Base-by-base conservation (phyloP, 2,797 vertebrate species). In the Sparus aurata region DNA sequence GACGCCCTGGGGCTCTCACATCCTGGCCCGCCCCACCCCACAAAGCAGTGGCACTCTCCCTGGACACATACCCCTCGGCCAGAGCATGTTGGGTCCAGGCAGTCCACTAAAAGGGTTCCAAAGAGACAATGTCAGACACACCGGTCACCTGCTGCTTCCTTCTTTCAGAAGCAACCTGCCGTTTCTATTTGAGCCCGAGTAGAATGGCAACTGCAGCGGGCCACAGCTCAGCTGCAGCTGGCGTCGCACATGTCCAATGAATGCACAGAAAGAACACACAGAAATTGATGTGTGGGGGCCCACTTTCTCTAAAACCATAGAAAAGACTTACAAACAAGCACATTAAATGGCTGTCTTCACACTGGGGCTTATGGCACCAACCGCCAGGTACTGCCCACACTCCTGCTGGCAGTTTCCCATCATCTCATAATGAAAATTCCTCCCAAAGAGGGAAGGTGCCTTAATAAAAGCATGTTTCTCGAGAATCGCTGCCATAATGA, bases 21-120 rank as follows among this genome's bases (percentile, higher is more conserved):
- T 57, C 96, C 97, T 49, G 97, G 88, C 47, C 98, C 98, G 38
- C 98, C 98, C 98, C 98, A 99, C 41, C 98, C 98, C 5, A 98
- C 96, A 0, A 97, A 97, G 75, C 98, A 99, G 95, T 99, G 98
- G 83, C 98, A 99, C 85, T 99, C 97, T 78, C 98, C 98, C 79
- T 97, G 93, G 45, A 99, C 98, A 0, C 98, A 99, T 25, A 99
- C 97, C 0, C 98, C 98, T 65, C 97, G 96, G 62, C 97, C 97
- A 0, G 97, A 98, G 89, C 98, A 99, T 0, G 98, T 99, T 1
- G 98, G 98, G 87, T 99, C 98, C 95, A 99, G 93, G 89, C 98
- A 99, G 91, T 99, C 98, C 96, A 99, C 98, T 99, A 81, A 18
- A 91, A 91, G 77, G 67, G 57, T 87, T 79, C 72, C 57, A 91